Evolutionary conservation across 2,113 vertebrate species (phyloP).

Genomic region (Spheniscus mendiculus): DNA sequence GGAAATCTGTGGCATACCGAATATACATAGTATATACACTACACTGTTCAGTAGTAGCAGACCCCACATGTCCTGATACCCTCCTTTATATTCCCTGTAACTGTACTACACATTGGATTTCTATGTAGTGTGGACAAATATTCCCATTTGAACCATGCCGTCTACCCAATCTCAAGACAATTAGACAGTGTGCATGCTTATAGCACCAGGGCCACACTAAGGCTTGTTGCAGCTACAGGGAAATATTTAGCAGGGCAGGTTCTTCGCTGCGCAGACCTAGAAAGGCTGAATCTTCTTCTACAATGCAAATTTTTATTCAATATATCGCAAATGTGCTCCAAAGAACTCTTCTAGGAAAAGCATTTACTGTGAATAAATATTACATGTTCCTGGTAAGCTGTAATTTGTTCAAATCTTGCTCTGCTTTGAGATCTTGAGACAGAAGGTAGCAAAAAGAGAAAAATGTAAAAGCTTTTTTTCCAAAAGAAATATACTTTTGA

Average conservation of each 20-base stretch:
- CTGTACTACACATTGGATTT: not conserved
- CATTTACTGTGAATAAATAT: not conserved
- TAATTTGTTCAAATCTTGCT: not conserved
- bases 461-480: not conserved
- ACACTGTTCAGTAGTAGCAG: not conserved
- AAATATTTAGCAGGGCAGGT: not conserved
- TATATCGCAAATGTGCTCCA: not conserved
- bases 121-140: not conserved
- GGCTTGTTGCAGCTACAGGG: not conserved
- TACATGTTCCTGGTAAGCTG: not conserved
- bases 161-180: rapidly evolving
- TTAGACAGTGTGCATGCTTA: too few species aligned
- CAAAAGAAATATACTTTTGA: not conserved
- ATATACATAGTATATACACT: rapidly evolving
- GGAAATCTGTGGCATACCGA: not conserved
- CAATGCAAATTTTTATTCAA: not conserved
- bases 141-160: rapidly evolving
- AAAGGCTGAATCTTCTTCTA: not conserved
- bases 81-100: not conserved
- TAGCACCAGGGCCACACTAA: not conserved
- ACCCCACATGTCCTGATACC: too few species aligned
- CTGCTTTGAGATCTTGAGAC: not conserved
- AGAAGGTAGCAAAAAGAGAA: not conserved
- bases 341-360: not conserved
- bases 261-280: not conserved